These are phyloP conservation scores for Daphoenositta chrysoptera DNA, from an alignment of 2,113 vertebrate genomes.

Conservation along the genomic window DNA sequence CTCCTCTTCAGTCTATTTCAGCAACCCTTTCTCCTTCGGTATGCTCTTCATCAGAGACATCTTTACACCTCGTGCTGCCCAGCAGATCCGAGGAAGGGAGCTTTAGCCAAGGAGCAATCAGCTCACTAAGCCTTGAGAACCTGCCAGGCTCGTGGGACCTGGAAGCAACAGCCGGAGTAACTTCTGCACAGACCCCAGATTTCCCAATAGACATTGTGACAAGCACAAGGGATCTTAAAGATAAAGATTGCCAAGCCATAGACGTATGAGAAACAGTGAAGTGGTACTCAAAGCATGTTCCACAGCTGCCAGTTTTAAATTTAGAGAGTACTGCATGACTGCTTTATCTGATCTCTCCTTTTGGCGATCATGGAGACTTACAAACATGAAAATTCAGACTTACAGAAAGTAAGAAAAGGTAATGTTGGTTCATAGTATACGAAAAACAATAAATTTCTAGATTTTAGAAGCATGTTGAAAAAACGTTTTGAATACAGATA, in stretches of 20 bases:
- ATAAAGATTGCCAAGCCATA: conserved; percentile 74
- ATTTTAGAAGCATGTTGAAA: conserved; percentile 66
- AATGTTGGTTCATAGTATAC: not conserved
- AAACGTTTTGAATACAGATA: conserved; percentile 59
- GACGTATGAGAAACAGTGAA: conserved; percentile 32
- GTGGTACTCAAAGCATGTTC: not conserved
- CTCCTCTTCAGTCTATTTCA: conserved; percentile 80
- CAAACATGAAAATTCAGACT: not conserved
- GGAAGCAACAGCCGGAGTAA: conserved; percentile 30
- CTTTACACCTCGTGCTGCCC: conserved; percentile 73
- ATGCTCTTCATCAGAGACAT: conserved; percentile 77
- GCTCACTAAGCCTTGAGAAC: conserved; percentile 79
- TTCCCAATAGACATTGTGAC: conserved; percentile 62
- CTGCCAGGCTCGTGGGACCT: conserved; percentile 72
- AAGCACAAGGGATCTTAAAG: conserved; percentile 69
- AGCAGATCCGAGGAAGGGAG: conserved; percentile 76
- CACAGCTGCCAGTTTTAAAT: conserved; percentile 7
- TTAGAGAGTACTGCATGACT: conserved; percentile 41
- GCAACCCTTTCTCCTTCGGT: conserved; percentile 76
- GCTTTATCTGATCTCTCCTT: conserved; percentile 49
- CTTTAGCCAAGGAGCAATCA: conserved; percentile 69
- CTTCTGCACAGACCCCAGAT: conserved; percentile 60
- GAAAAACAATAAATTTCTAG: conserved; percentile 51
- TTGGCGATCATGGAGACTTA: not conserved
- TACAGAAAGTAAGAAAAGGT: not conserved